Base-by-base conservation (phyloP, 1,140 invertebrate species). In the Tetragnatha versicolor region DNA sequence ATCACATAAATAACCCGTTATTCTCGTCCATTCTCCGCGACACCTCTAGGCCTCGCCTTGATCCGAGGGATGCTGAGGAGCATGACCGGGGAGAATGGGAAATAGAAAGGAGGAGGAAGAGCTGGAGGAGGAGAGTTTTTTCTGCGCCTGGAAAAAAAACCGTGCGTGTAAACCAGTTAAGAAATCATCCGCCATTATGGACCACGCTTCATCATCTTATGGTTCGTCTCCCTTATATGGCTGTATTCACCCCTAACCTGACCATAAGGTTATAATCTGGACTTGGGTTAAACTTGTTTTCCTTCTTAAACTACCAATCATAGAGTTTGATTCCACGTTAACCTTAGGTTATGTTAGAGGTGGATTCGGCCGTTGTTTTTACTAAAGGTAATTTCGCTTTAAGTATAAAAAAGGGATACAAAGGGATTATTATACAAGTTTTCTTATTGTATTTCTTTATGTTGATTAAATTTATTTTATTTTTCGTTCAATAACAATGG, bases 1-100 rank as follows among this genome's bases (percentile, higher is more conserved):
- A 76, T 76, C 72, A 76, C 72, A 76, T 76, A 76, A 76, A 76
- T 76, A 76, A 76, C 72, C 72, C 72, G 58, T 76, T 76, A 76
- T 76, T 76, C 72, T 14, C 42, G 39, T 53, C 72, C 60, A 58
- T 20, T n/a, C 72, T 53, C 58, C 31, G 55, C 45, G 45, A 53
- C 72, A 76, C 45, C 58, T 72, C 33, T 53, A 53, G 45, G 42
- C 31, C 72, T 53, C 22, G 22, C 42, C 51, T 47, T 65, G 70
- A 73, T 73, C 60, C 72, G 22, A n/a, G 29, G 60, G 58, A 76
- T 76, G 58, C 45, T 27, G 60, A 65, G 39, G 72, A 76, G 72
- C 60, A 76, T 25, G 70, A 76, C 72, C 60, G 33, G 39, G 39
- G 60, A 65, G 58, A 29, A 65, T 51, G 47, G 47, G 47, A 29